Percentiles rank a stretch among this genome's conserved stretches.
phyloP scores from a whole-genome alignment of 2,113 vertebrate species.

The Microtus montanus region DNA sequence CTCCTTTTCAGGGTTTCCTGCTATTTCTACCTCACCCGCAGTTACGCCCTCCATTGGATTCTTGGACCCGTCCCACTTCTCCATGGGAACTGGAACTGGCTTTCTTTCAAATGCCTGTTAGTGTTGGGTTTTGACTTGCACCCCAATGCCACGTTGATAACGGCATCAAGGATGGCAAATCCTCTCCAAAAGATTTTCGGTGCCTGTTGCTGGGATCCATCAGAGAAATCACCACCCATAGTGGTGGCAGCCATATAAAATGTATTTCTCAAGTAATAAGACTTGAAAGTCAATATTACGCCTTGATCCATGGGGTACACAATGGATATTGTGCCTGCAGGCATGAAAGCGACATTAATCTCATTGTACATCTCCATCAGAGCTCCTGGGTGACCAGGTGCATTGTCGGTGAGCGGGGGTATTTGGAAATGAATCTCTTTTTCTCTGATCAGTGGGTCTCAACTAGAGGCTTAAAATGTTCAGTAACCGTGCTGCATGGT shows the following conservation, averaged over 20 bases:
- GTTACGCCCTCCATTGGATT: background rate
- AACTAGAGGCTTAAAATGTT: constrained; percentile 16
- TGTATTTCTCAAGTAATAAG: background rate
- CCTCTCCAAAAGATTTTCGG: background rate
- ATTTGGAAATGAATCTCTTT: constrained; percentile 3
- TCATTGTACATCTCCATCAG: constrained; percentile 24
- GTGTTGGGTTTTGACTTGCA: background rate
- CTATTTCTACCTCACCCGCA: background rate
- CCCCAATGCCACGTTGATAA: background rate
- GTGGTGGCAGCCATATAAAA: background rate
- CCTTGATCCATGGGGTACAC: constrained; percentile 16
- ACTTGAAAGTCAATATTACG: constrained; percentile 14
- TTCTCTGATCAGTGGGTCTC: background rate
- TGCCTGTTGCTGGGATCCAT: background rate
- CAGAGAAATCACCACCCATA: background rate
- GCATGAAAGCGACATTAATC: background rate
- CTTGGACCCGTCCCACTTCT: background rate
- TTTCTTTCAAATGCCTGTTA: background rate
- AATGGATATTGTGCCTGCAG: background rate
- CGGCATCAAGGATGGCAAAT: background rate
- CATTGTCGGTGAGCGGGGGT: background rate
- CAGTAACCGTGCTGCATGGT: background rate
- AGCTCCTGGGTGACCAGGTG: constrained; percentile 1
- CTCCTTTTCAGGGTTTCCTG: background rate
- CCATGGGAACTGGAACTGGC: background rate